These are phyloP conservation scores for Eublepharis macularius DNA, from an alignment of 2,113 vertebrate genomes.

Conservation along the genomic window DNA sequence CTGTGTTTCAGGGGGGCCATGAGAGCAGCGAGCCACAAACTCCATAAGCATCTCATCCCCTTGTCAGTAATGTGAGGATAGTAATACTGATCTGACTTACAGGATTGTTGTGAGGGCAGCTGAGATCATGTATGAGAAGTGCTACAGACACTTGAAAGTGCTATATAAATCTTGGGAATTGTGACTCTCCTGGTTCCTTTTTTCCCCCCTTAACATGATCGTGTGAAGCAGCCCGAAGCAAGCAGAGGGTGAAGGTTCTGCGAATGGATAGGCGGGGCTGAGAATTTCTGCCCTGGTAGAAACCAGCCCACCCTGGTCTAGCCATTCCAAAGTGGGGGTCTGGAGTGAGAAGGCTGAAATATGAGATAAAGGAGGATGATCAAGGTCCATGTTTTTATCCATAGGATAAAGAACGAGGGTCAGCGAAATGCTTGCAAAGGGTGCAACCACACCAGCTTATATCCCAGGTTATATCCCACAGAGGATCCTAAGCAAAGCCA, in stretches of 20 bases:
- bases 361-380: slow-evolving; percentile 48
- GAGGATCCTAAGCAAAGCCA: not conserved
- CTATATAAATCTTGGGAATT: not conserved
- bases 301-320: not conserved
- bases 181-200: not conserved
- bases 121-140: not conserved
- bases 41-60: too few species aligned
- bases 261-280: not conserved
- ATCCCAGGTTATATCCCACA: not conserved
- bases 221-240: not conserved
- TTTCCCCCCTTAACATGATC: not conserved
- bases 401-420: not conserved
- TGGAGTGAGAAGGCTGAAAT: slow-evolving; percentile 20
- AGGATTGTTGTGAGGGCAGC: not conserved
- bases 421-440: not conserved
- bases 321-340: not conserved
- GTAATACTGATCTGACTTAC: not conserved
- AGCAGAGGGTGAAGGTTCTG: not conserved
- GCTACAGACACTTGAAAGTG: not conserved
- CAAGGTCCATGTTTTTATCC: not conserved
- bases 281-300: not conserved
- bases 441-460: not conserved
- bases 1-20: not conserved
- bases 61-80: not conserved
- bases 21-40: not conserved